Percentiles rank a stretch among this genome's conserved stretches.
Conservation (phyloP, 2,113 vertebrate genomes). For the Hiodon tergisus region DNA sequence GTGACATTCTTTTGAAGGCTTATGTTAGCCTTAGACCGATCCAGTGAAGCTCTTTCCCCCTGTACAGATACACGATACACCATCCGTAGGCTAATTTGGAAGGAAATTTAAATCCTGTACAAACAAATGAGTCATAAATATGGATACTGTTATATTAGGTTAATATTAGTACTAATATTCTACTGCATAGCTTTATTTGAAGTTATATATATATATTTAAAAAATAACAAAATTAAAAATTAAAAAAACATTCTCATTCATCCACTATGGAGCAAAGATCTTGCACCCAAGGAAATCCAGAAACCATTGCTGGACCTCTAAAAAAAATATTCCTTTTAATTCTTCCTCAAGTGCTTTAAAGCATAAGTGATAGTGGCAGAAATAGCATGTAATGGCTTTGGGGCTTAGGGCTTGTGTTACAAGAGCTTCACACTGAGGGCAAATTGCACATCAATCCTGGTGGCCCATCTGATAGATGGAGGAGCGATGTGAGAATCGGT, state of each 20-base stretch:
- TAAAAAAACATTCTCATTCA: background rate
- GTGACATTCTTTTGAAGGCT: too few species aligned
- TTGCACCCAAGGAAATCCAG: background rate
- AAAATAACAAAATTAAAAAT: background rate
- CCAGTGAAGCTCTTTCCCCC: conserved; percentile 3
- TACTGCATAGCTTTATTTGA: background rate
- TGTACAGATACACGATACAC: background rate
- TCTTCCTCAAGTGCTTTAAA: conserved; percentile 1
- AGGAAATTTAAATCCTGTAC: background rate
- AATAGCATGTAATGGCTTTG: conserved; percentile 12
- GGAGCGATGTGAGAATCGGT: background rate
- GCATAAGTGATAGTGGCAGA: conserved; percentile 6
- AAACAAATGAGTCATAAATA: too few species aligned
- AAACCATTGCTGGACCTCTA: background rate
- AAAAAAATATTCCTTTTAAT: background rate
- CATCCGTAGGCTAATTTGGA: background rate
- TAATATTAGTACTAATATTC: background rate
- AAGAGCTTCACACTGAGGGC: background rate
- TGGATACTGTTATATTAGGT: too few species aligned
- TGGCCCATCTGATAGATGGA: background rate
- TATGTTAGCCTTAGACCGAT: background rate
- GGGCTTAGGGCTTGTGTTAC: conserved; percentile 16
- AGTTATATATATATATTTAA: background rate
- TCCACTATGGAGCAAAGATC: background rate
- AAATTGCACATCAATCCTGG: background rate